Conservation (phyloP, 2,888 invertebrate species). For the Aethes cnicana region DNA sequence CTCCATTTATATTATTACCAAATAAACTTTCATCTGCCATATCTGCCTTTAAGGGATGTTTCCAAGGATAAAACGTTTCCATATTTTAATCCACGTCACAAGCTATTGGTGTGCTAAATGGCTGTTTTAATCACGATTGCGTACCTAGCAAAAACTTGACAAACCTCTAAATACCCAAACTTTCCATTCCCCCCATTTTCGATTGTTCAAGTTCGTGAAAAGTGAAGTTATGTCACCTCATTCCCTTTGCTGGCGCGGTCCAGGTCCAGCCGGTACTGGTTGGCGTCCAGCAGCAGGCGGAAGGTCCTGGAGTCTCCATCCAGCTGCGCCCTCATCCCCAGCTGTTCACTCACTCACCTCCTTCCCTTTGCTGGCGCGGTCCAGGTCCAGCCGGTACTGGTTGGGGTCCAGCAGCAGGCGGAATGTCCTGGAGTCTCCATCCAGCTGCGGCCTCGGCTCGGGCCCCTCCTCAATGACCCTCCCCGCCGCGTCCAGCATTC, state of each 20-base stretch:
- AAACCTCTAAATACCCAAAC: too few species aligned
- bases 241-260: slow-evolving; percentile 90
- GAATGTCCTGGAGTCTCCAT: slow-evolving; percentile 95
- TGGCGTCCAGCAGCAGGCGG: slow-evolving; percentile 96
- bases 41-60: too few species aligned
- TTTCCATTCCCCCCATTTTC: too few species aligned
- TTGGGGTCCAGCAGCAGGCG: slow-evolving; percentile 97
- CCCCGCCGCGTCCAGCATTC: slow-evolving; percentile 97
- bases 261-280: slow-evolving; percentile 97
- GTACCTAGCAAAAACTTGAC: too few species aligned
- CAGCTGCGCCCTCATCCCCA: slow-evolving; percentile 92
- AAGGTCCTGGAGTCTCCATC: slow-evolving; percentile 95
- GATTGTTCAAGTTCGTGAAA: too few species aligned
- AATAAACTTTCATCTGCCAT: too few species aligned
- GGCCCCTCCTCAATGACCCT: slow-evolving; percentile 98
- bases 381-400: slow-evolving; percentile 97
- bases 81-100: too few species aligned
- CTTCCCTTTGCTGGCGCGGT: slow-evolving; percentile 89
- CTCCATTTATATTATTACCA: too few species aligned
- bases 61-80: too few species aligned
- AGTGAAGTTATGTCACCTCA: too few species aligned
- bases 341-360: slow-evolving; percentile 91
- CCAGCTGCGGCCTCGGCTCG: slow-evolving; percentile 92
- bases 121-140: too few species aligned
- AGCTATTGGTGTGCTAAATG: too few species aligned